A percentile compares a stretch with the other conserved stretches of the same genome.
phyloP scores from a whole-genome alignment of 1,140 invertebrate genomes.

The Lepidurus packardi region DNA sequence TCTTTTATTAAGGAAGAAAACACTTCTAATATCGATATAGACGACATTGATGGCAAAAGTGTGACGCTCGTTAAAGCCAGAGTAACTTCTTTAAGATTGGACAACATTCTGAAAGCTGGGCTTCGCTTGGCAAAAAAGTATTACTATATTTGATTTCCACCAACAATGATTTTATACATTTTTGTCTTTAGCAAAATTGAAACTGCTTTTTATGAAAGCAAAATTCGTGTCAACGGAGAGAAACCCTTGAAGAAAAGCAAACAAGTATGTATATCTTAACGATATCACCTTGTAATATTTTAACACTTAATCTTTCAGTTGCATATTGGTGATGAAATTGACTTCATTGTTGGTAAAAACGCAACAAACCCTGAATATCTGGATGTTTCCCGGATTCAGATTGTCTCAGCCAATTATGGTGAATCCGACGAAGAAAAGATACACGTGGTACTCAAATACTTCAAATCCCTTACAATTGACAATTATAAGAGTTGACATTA shows the following conservation, averaged over 20 bases:
- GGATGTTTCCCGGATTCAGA: slow-evolving; percentile 54
- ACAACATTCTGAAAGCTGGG: slow-evolving; percentile 58
- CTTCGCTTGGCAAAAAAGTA: slow-evolving; percentile 59
- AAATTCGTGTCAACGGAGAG: slow-evolving; percentile 59
- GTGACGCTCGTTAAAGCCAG: slow-evolving; percentile 54
- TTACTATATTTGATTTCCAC: slow-evolving; percentile 28
- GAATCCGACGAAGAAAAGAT: slow-evolving; percentile 44
- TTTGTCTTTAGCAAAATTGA: slow-evolving; percentile 33
- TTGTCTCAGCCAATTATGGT: slow-evolving; percentile 45
- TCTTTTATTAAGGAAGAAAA: neutral
- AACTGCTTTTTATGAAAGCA: slow-evolving; percentile 54
- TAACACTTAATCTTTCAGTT: slow-evolving; percentile 44
- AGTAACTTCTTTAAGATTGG: slow-evolving; percentile 57
- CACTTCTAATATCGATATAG: slow-evolving; percentile 42
- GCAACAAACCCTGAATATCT: slow-evolving; percentile 55
- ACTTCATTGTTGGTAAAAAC: slow-evolving; percentile 55
- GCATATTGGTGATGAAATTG: slow-evolving; percentile 57
- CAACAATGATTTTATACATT: neutral
- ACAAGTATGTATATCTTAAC: slow-evolving; percentile 44
- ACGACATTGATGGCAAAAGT: slow-evolving; percentile 42
- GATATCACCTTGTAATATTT: slow-evolving; percentile 29
- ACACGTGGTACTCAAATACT: slow-evolving; percentile 51
- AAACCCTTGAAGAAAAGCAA: slow-evolving; percentile 59
- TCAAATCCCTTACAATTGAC: slow-evolving; percentile 56
- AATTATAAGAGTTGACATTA: slow-evolving; percentile 46